A percentile compares a stretch with the other conserved stretches of the same genome.
These are phyloP conservation scores for Opisthograptis luteolata DNA, from an alignment of 2,888 invertebrate genomes.

Conservation along the genomic window DNA sequence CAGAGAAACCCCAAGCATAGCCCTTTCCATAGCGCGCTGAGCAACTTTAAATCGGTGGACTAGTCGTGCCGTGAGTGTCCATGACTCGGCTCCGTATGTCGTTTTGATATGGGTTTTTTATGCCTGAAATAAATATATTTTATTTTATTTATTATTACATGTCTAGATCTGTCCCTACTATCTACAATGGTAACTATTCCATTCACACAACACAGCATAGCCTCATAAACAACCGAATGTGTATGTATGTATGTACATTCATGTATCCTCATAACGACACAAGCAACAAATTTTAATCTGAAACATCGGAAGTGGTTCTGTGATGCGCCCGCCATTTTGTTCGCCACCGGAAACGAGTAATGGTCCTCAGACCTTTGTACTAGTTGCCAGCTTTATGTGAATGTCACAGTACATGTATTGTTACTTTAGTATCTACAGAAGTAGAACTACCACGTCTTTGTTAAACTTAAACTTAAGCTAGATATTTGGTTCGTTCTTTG, in stretches of 20 bases:
- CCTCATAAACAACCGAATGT: background rate
- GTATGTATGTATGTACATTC: too few species aligned
- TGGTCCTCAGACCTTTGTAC: slow-evolving; percentile 51
- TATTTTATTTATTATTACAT: too few species aligned
- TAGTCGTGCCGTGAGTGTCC: too few species aligned
- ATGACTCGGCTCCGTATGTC: too few species aligned
- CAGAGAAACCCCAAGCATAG: too few species aligned
- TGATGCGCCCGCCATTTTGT: slow-evolving; percentile 52
- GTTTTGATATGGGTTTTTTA: too few species aligned
- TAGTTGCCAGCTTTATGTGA: slow-evolving; percentile 44
- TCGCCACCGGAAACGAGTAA: slow-evolving; percentile 52
- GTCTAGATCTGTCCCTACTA: too few species aligned
- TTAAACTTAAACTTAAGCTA: background rate
- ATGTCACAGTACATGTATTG: background rate
- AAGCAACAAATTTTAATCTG: slow-evolving; percentile 13
- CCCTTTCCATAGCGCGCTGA: too few species aligned
- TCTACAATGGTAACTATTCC: too few species aligned
- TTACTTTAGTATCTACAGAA: slow-evolving; percentile 1
- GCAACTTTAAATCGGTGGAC: too few species aligned
- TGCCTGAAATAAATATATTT: too few species aligned
- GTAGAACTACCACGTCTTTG: background rate
- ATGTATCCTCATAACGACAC: background rate
- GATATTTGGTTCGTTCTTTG: too few species aligned
- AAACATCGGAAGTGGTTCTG: slow-evolving; percentile 37
- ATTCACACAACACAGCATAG: background rate